Evolutionary conservation across 1,140 invertebrate species (phyloP).

Genomic region (Ceratoteleas bidentatus): DNA sequence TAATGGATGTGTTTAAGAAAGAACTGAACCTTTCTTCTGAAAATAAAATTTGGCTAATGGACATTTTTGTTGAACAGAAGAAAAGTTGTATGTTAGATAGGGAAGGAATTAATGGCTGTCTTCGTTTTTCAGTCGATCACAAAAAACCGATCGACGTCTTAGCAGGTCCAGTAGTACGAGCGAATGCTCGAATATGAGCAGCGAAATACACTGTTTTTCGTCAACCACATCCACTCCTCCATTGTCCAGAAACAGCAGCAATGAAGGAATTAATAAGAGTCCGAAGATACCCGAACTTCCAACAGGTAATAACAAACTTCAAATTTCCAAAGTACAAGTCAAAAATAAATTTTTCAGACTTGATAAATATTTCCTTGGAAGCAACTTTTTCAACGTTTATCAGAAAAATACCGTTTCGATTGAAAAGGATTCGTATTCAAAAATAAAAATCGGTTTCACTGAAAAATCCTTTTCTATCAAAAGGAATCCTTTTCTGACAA

Average conservation of each 20-base stretch:
- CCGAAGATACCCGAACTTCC: slow-evolving; percentile 69
- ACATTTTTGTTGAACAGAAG: no score
- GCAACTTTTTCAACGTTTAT: neutral
- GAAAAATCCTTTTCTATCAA: no score
- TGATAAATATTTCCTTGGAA: neutral
- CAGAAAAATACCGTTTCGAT: neutral
- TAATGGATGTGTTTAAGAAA: no score
- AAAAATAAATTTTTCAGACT: neutral
- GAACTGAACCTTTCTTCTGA: no score
- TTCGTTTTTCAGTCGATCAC: slow-evolving; percentile 72
- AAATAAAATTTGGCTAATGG: no score
- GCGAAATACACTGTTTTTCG: slow-evolving; percentile 78
- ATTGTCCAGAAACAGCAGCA: slow-evolving; percentile 77
- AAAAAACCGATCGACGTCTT: slow-evolving; percentile 74
- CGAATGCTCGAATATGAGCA: slow-evolving; percentile 79
- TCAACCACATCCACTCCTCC: slow-evolving; percentile 78
- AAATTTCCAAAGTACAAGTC: neutral
- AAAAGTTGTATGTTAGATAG: no score
- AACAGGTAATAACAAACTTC: slow-evolving; percentile 58
- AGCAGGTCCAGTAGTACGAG: slow-evolving; percentile 79
- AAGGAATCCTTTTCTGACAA: no score
- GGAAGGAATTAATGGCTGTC: neutral
- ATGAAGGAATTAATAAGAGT: slow-evolving; percentile 74
- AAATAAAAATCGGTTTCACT: no score
- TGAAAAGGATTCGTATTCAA: no score